Evolutionary conservation across 2,888 invertebrate genomes (phyloP).

Genomic region (Macrosoma leucophasiata): DNA sequence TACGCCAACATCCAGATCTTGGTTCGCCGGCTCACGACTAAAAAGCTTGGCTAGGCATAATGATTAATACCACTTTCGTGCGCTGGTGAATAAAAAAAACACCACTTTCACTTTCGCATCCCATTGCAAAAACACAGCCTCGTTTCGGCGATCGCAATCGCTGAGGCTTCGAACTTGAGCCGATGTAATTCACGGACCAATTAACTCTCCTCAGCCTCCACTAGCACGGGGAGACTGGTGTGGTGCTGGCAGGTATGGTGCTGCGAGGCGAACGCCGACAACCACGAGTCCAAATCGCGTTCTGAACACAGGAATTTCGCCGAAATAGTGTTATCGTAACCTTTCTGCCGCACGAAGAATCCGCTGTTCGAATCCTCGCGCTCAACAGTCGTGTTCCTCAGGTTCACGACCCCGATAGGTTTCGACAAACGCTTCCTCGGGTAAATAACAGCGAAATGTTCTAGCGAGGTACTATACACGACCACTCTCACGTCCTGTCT

Average conservation of each 20-base stretch:
- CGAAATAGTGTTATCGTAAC: slow-evolving; percentile 77
- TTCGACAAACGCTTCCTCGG: slow-evolving; percentile 78
- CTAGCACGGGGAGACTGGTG: slow-evolving; percentile 73
- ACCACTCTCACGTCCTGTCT: slow-evolving; percentile 78
- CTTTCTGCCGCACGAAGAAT: slow-evolving; percentile 76
- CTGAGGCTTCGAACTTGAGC: slow-evolving; percentile 37
- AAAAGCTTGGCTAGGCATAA: slow-evolving; percentile 24
- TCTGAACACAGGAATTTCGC: slow-evolving; percentile 77
- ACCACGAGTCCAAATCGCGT: slow-evolving; percentile 76
- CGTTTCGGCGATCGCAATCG: slow-evolving; percentile 34
- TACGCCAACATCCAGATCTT: too few relatives aligned
- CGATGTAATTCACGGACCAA: slow-evolving; percentile 31
- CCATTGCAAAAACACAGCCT: slow-evolving; percentile 59
- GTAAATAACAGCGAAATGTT: slow-evolving; percentile 80
- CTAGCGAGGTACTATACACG: slow-evolving; percentile 78
- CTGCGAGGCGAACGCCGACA: slow-evolving; percentile 71
- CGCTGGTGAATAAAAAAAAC: slow-evolving; percentile 53
- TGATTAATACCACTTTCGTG: slow-evolving; percentile 49
- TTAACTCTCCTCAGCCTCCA: slow-evolving; percentile 76
- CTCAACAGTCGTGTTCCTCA: slow-evolving; percentile 77
- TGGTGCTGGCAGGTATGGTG: slow-evolving; percentile 62
- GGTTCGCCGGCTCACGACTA: too few relatives aligned
- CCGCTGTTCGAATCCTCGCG: slow-evolving; percentile 63
- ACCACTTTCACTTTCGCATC: slow-evolving; percentile 62
- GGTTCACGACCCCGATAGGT: slow-evolving; percentile 77